Evolutionary conservation across 2,888 invertebrate genomes (phyloP), one percentile per base, ranked within the genome.

Genomic region (Rhodophaea formosa): DNA sequence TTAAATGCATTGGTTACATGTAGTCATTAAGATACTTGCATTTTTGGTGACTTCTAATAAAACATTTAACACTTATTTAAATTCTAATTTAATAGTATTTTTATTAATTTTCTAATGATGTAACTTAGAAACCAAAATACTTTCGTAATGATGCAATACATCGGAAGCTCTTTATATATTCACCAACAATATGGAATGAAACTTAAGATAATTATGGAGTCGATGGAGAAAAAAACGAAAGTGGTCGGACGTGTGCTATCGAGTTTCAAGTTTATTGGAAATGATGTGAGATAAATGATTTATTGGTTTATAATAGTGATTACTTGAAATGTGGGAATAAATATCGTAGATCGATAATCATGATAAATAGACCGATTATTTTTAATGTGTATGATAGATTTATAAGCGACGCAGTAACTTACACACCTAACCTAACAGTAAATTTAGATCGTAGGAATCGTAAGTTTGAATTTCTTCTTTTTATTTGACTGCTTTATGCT

Each of bases 221-320:
- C 3, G 35, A 17, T 10, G 30, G 35, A n/a, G 16, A 62, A 62
- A 67, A 67, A 70, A 71, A 69, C 64, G 71, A 71, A 71, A 71
- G 71, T 67, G 65, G 68, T 64, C 61, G 61, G 59, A 63, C 66
- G 60, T 16, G 44, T 53, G 32, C 35, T 49, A 52, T 53, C 42
- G 56, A 51, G 32, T 32, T 23, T 46, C 39, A 39, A 10, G 42
- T 39, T 44, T 51, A 32, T 49, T 12, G 53, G 56, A 47, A 47
- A 35, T 49, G 46, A 57, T 54, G 54, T 54, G 46, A 56, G 16
- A 7, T 7, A 23, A 46, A 47, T 56, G 16, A 46, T 35, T 16
- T 46, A 46, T 35, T 3, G 8, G 12, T 16, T n/a, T 10, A 23
- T 23, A 29, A 29, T 29, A 53, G 47, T 47, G 14, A 49, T 49